Evolutionary conservation across 92 coral and sea anemone genomes (phyloP).

Genomic region (Scolanthus callimorphus): DNA sequence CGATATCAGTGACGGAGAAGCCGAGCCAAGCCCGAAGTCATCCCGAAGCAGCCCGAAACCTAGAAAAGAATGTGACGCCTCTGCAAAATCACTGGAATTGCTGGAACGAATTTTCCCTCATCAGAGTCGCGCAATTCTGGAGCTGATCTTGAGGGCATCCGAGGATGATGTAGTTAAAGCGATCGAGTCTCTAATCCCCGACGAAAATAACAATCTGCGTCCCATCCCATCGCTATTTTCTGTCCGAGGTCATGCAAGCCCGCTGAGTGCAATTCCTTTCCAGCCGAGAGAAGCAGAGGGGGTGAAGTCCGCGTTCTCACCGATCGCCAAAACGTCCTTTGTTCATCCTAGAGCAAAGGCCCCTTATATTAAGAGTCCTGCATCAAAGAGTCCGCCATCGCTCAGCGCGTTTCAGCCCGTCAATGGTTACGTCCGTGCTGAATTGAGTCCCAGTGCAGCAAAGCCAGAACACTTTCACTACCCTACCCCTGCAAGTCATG

Average conservation of each 20-base stretch:
- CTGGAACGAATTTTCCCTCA: slow-evolving; percentile 91
- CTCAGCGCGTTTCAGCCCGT: slow-evolving; percentile 77
- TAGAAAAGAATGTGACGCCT: slow-evolving; percentile 39
- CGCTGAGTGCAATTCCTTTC: slow-evolving; percentile 14
- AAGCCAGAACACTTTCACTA: slow-evolving; percentile 65
- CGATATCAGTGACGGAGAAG: slow-evolving; percentile 44
- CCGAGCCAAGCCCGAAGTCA: slow-evolving; percentile 27
- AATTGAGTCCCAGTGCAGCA: slow-evolving; percentile 22
- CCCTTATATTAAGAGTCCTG: slow-evolving; percentile 30
- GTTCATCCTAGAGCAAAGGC: slow-evolving; percentile 50
- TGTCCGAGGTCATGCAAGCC: slow-evolving; percentile 31
- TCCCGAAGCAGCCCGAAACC: slow-evolving; percentile 45
- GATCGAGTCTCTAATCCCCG: slow-evolving; percentile 89
- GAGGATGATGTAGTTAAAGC: slow-evolving; percentile 92
- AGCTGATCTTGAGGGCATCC: slow-evolving; percentile 86
- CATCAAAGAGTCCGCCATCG: slow-evolving; percentile 43
- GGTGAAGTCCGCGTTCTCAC: slow-evolving; percentile 89
- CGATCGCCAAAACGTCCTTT: slow-evolving; percentile 61
- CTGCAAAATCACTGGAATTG: slow-evolving; percentile 62
- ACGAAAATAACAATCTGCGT: slow-evolving; percentile 34
- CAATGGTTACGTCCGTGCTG: slow-evolving; percentile 29
- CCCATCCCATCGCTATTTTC: slow-evolving; percentile 33
- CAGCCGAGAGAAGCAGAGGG: slow-evolving; percentile 12
- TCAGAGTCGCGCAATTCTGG: slow-evolving; percentile 80
- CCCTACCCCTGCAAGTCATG: slow-evolving; percentile 35